Evolutionary conservation across 2,888 invertebrate species (phyloP), one percentile per base, ranked within the genome.

Genomic region (Nipponacmea schrenckii): DNA sequence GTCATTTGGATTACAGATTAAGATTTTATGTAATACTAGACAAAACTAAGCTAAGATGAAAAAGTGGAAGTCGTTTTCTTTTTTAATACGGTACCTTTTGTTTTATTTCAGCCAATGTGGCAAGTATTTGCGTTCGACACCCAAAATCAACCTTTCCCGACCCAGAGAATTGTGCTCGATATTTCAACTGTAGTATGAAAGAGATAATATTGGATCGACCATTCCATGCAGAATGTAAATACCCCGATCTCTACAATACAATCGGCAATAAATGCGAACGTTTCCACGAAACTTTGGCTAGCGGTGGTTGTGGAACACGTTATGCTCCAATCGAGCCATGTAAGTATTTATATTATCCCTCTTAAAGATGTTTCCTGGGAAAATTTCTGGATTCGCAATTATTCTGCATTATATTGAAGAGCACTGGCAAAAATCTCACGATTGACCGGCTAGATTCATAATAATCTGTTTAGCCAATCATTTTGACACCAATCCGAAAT

Each of bases 111-210:
- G 81, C 79, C 39, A 70, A 75, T 10, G 75, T 82, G 0, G 76
- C 72, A 15, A 56, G 63, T 3, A 81, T 80, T 63, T 83, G 83
- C 66, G 46, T 63, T 17, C 75, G 77, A 26, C 74, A 82, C 66
- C 82, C 81, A 0, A 71, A 67, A 20, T 77, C 81, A 3, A 66
- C 77, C 31, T 77, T 83, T 67, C 79, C 80, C 24, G 79, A 78
- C 66, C 79, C 80, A 0, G 79, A 78, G 14, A 78, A 81, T 69
- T 84, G 84, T 69, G 83, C 84, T 3, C 79, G 80, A 62, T 84
- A 77, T 70, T 84, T 79, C 73, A 82, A 84, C 71, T 84, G 84
- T 62, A 74, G 77, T 24, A 56, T 56, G 56, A 56, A 56, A 4
- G 56, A 56, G 14, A 56, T 56, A 3, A 14, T 56, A 24, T 15